A percentile compares a stretch with the other conserved stretches of the same genome.
Conservation (phyloP, 1,140 invertebrate genomes). For the Drosophila kepulauana region DNA sequence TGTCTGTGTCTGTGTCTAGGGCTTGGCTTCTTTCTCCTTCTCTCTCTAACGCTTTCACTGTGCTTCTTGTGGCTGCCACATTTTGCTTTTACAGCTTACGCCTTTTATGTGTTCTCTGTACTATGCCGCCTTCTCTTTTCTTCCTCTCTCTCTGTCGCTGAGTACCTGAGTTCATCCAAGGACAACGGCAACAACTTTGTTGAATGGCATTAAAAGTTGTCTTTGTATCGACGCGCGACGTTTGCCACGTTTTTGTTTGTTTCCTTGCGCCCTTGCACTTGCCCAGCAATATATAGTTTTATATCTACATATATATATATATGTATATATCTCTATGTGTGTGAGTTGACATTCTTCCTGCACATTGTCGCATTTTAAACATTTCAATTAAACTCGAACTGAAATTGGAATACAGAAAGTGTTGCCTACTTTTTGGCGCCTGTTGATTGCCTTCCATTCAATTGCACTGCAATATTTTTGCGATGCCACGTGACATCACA, state of each 20-base stretch:
- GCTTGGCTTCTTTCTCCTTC: conserved; percentile 1
- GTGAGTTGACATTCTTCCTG: conserved; percentile 56
- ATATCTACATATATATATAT: neutral
- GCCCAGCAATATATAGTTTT: neutral
- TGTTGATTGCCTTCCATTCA: conserved; percentile 62
- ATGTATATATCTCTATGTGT: conserved; percentile 9
- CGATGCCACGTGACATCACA: neutral
- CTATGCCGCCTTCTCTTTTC: neutral
- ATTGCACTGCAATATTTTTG: conserved; percentile 42
- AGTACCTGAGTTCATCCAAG: conserved; percentile 24
- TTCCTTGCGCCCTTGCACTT: conserved; percentile 51
- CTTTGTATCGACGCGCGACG: conserved; percentile 58
- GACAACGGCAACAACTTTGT: conserved; percentile 64
- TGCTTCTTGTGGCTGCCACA: conserved; percentile 39
- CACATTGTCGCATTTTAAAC: conserved; percentile 67
- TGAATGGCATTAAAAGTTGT: conserved; percentile 74
- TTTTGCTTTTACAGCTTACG: conserved; percentile 61
- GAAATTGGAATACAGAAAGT: conserved; percentile 23
- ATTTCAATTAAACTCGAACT: conserved; percentile 67
- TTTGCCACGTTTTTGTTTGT: conserved; percentile 29
- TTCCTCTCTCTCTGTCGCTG: neutral
- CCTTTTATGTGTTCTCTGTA: conserved; percentile 64
- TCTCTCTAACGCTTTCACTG: too few species aligned
- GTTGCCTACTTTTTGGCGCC: conserved; percentile 47
- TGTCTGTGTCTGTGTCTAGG: neutral